Conservation (phyloP, 2,113 vertebrate species). For the Anser cygnoides region DNA sequence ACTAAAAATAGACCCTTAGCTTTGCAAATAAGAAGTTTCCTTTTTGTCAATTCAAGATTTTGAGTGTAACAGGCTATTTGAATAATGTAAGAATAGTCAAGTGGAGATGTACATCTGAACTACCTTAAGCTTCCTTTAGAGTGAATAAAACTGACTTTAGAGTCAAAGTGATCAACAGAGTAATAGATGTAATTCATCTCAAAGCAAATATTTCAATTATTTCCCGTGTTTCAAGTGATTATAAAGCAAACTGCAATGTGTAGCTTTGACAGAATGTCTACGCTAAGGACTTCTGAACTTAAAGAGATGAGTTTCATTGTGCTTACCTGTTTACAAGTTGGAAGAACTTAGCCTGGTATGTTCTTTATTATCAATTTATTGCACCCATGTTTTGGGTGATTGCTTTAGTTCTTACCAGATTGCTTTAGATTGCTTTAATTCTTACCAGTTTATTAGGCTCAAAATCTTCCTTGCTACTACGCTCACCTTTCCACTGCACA, state of each 20-base stretch:
- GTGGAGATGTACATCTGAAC: not conserved
- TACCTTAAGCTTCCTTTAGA: no score
- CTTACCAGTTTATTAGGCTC: not conserved
- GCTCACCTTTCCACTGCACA: not conserved
- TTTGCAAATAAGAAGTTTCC: not conserved
- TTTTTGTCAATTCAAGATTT: not conserved
- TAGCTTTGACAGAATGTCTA: not conserved
- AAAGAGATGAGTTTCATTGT: not conserved
- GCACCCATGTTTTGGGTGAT: not conserved
- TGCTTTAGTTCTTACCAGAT: not conserved
- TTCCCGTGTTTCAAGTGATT: not conserved
- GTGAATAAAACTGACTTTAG: not conserved
- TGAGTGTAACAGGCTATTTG: not conserved
- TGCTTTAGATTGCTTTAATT: not conserved
- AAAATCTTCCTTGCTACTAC: not conserved
- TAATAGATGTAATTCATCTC: not conserved
- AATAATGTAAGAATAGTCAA: not conserved
- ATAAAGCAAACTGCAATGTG: not conserved
- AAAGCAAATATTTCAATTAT: slow-evolving; percentile 2
- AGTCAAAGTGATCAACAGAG: not conserved
- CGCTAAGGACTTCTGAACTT: not conserved
- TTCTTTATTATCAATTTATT: not conserved
- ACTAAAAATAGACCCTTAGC: not conserved
- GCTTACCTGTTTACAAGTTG: not conserved
- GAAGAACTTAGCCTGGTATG: not conserved